phyloP scores from a whole-genome alignment of 2,113 vertebrate species.

The Vulpes vulpes region DNA sequence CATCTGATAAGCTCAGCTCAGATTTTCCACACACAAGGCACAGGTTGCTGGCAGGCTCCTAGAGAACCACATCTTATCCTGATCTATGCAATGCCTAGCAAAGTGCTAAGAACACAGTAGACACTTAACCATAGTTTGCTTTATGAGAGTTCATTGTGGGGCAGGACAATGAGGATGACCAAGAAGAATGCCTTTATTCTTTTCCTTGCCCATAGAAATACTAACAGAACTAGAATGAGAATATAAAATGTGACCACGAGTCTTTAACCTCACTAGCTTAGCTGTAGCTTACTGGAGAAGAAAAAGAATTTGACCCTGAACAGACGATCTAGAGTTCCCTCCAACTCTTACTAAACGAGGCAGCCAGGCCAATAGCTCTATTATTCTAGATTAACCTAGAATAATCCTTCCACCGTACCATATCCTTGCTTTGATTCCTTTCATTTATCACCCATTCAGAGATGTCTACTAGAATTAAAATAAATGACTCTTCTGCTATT shows the following conservation, averaged over 20 bases:
- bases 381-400: neutral
- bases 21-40: neutral
- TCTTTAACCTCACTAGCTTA: neutral
- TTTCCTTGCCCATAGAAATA: neutral
- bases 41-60: neutral
- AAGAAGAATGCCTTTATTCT: neutral
- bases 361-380: neutral
- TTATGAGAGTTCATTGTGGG: neutral
- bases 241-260: too few species aligned
- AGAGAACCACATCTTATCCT: neutral
- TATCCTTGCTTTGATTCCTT: neutral
- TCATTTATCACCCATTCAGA: neutral
- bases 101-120: neutral
- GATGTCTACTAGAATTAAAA: slow-evolving; percentile 27
- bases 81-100: neutral
- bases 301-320: neutral
- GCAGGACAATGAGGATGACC: neutral
- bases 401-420: neutral
- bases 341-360: neutral
- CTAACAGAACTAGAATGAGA: neutral
- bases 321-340: neutral
- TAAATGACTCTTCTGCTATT: neutral
- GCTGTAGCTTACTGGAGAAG: neutral
- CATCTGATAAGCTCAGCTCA: neutral
- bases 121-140: neutral